phyloP scores from a whole-genome alignment of 1,140 invertebrate species.

The Elymnias hypermnestra region DNA sequence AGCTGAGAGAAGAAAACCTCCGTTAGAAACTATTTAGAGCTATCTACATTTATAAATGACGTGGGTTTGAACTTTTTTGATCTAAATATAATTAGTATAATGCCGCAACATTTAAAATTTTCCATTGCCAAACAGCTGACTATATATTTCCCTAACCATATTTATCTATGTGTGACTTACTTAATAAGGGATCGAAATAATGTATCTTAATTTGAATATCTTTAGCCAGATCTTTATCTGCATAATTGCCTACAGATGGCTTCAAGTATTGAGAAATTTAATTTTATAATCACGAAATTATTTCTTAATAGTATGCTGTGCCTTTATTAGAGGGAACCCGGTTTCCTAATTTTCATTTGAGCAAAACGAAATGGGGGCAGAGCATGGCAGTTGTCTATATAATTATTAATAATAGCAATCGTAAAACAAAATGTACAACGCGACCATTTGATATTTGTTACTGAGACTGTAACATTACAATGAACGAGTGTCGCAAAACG shows the following conservation, averaged over 20 bases:
- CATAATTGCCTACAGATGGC: neutral
- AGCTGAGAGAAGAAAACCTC: no score
- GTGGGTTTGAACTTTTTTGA: no score
- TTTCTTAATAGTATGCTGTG: neutral
- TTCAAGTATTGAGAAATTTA: no score
- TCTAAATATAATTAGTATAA: no score
- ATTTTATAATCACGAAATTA: neutral
- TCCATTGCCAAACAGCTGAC: no score
- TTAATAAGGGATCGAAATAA: no score
- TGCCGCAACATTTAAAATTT: no score
- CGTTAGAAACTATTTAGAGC: no score
- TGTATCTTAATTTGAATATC: no score
- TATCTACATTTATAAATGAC: no score
- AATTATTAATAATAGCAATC: conserved; percentile 19
- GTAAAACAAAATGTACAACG: conserved; percentile 14
- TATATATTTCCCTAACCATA: no score
- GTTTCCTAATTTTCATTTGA: conserved; percentile 10
- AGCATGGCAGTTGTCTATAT: conserved; percentile 4
- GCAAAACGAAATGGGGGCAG: conserved; percentile 3
- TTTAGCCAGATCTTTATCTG: neutral
- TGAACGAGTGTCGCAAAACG: conserved; percentile 12
- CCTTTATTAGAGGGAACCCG: conserved; percentile 2
- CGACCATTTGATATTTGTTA: conserved; percentile 16
- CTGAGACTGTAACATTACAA: conserved; percentile 15
- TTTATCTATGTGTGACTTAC: no score